phyloP scores from a whole-genome alignment of 2,113 vertebrate genomes.

The Alectura lathami region DNA sequence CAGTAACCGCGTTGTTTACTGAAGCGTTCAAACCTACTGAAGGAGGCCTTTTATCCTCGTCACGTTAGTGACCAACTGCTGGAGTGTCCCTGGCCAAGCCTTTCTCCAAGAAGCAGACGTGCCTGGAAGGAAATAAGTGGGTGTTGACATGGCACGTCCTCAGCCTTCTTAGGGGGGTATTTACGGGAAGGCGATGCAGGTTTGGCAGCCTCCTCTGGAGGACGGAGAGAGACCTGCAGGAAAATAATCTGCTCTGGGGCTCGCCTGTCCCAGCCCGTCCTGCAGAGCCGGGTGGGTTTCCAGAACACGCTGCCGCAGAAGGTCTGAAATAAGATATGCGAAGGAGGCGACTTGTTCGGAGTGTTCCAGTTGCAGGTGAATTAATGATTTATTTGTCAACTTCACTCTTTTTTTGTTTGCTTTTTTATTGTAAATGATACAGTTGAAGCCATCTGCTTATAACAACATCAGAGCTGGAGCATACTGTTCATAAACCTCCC shows the following conservation, averaged over 20 bases:
- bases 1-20: slow-evolving; percentile 13
- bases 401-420: slow-evolving; percentile 10
- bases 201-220: background rate
- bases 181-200: background rate
- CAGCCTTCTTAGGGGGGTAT: background rate
- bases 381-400: background rate
- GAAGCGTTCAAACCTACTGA: background rate
- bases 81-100: slow-evolving; percentile 9
- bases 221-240: background rate
- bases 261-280: background rate
- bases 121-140: background rate
- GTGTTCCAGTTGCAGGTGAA: background rate
- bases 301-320: background rate
- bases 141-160: background rate
- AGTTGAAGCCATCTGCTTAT: slow-evolving; percentile 77
- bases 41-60: background rate
- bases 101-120: background rate
- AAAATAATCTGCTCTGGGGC: background rate
- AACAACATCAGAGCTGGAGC: slow-evolving; percentile 73
- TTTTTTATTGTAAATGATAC: slow-evolving; percentile 63
- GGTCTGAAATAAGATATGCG: background rate
- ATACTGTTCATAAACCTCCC: slow-evolving; percentile 75
- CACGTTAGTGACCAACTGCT: background rate
- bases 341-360: background rate
- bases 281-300: background rate